Percentiles rank a stretch among this genome's conserved stretches.
phyloP scores from a whole-genome alignment of 1,140 invertebrate genomes.

The Listronotus oregonensis region DNA sequence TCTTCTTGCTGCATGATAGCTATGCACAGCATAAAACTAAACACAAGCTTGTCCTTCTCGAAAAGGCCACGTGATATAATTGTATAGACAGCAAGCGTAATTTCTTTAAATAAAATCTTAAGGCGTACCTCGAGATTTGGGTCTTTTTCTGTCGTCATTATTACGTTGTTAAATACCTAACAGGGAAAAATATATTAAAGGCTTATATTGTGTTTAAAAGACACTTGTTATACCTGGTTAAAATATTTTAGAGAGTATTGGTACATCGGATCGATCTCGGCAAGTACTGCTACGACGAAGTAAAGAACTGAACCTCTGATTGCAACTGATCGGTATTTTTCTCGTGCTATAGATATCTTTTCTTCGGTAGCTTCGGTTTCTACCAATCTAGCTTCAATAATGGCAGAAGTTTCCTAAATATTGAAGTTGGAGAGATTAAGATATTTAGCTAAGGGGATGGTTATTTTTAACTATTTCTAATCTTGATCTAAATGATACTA shows the following conservation, averaged over 20 bases:
- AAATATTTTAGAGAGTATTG: slow-evolving; percentile 92
- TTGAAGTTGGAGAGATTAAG: background rate
- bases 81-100: slow-evolving; percentile 80
- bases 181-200: slow-evolving; percentile 34
- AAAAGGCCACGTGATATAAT: slow-evolving; percentile 89
- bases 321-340: slow-evolving; percentile 84
- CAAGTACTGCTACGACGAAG: slow-evolving; percentile 86
- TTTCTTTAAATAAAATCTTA: slow-evolving; percentile 70
- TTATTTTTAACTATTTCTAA: no score
- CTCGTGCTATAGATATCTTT: slow-evolving; percentile 78
- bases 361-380: slow-evolving; percentile 83
- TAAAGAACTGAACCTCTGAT: slow-evolving; percentile 87
- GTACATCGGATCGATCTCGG: slow-evolving; percentile 94
- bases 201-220: background rate
- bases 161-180: slow-evolving; percentile 77
- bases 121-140: slow-evolving; percentile 67
- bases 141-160: slow-evolving; percentile 71
- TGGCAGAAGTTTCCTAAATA: slow-evolving; percentile 76
- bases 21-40: slow-evolving; percentile 80
- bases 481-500: no score
- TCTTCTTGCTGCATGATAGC: slow-evolving; percentile 71
- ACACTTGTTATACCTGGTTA: slow-evolving; percentile 62
- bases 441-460: no score
- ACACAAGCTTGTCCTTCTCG: slow-evolving; percentile 89
- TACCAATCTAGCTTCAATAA: slow-evolving; percentile 76